A percentile compares a stretch with the other conserved stretches of the same genome.
phyloP scores from a whole-genome alignment of 2,113 vertebrate genomes.

The Strix uralensis region DNA sequence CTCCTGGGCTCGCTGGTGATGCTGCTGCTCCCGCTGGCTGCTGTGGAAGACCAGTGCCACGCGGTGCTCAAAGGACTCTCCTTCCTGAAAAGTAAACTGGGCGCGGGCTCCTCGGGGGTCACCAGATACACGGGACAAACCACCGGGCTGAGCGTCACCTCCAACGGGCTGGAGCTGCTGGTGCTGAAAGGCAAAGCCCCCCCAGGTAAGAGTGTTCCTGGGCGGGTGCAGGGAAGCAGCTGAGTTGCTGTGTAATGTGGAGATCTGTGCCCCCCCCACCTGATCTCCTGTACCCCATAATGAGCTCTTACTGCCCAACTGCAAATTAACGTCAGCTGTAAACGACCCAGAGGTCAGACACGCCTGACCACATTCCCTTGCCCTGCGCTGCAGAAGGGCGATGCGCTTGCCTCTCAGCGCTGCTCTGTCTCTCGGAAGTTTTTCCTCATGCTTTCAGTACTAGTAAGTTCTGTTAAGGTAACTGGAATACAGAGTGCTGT shows the following conservation, averaged over 20 bases:
- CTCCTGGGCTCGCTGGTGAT: slow-evolving; percentile 79
- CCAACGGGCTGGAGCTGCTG: slow-evolving; percentile 77
- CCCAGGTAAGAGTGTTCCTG: slow-evolving; percentile 74
- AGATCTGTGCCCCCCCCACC: not conserved
- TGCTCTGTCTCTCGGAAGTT: not conserved
- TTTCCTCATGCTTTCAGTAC: not conserved
- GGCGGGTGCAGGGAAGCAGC: not conserved
- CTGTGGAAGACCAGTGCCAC: slow-evolving; percentile 80
- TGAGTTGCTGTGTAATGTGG: not conserved
- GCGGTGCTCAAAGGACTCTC: slow-evolving; percentile 76
- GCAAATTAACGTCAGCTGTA: not conserved
- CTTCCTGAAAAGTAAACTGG: slow-evolving; percentile 78
- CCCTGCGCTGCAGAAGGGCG: not conserved
- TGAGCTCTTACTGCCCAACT: not conserved
- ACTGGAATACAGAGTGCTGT: not conserved
- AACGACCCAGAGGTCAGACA: not conserved
- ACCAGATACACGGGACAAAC: slow-evolving; percentile 66
- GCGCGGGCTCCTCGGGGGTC: not conserved
- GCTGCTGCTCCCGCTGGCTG: slow-evolving; percentile 80
- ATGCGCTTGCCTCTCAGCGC: fast-evolving
- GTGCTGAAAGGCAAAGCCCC: slow-evolving; percentile 80
- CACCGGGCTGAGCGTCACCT: slow-evolving; percentile 85
- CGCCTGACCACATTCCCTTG: not conserved
- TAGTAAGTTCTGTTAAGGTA: not conserved
- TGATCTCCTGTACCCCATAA: not conserved